Evolutionary conservation across 2,797 vertebrate genomes (phyloP).

Genomic region (Tachyglossus aculeatus): DNA sequence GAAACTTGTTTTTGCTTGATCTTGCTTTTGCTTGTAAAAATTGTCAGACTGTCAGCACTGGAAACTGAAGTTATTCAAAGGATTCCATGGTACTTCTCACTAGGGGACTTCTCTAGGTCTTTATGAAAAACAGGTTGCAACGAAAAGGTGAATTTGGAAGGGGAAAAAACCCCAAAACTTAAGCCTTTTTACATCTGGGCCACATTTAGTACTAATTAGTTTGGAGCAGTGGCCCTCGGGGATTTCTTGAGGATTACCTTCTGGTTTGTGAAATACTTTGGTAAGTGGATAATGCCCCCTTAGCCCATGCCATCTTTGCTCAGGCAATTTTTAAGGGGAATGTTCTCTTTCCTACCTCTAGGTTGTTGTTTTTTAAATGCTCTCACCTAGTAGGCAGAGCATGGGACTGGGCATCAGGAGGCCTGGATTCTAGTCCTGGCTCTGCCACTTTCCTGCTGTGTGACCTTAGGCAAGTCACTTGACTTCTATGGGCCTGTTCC

Average conservation of each 20-base stretch:
- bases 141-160: slow-evolving; percentile 9
- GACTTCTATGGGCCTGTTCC: background rate
- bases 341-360: too few relatives aligned
- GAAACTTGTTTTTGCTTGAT: slow-evolving; percentile 34
- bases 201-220: background rate
- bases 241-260: background rate
- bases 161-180: background rate
- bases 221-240: background rate
- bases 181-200: background rate
- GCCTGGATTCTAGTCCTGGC: background rate
- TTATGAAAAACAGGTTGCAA: slow-evolving; percentile 22
- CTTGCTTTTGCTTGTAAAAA: slow-evolving; percentile 44
- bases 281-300: too few relatives aligned
- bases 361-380: background rate
- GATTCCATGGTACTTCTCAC: slow-evolving; percentile 25
- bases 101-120: background rate
- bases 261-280: slow-evolving; percentile 4
- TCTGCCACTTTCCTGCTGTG: background rate
- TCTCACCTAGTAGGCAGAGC: background rate
- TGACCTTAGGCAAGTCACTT: background rate
- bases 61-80: slow-evolving; percentile 30
- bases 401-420: background rate
- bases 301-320: too few relatives aligned
- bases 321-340: too few relatives aligned
- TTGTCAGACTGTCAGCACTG: slow-evolving; percentile 32